A percentile compares a stretch with the other conserved stretches of the same genome.
phyloP scores from a whole-genome alignment of 2,888 invertebrate genomes.

The Nomada goodeniana region DNA sequence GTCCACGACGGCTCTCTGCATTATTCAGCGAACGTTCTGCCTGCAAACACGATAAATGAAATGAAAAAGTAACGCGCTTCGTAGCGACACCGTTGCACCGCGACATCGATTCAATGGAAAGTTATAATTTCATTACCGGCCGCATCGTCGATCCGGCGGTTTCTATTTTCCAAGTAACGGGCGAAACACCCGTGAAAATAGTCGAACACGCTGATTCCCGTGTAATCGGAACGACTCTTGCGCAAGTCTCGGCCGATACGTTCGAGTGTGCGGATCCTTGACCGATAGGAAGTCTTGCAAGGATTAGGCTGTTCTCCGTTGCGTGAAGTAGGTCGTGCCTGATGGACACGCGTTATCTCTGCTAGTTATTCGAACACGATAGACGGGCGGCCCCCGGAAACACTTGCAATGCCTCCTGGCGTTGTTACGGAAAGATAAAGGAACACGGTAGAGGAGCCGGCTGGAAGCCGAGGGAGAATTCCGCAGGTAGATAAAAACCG shows the following conservation, averaged over 20 bases:
- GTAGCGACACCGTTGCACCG: too few relatives aligned
- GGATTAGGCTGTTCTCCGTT: slow-evolving; percentile 27
- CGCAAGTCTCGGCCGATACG: slow-evolving; percentile 13
- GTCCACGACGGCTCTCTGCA: too few relatives aligned
- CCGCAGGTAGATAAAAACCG: slow-evolving; percentile 35
- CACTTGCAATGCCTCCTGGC: slow-evolving; percentile 12
- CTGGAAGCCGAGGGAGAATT: slow-evolving; percentile 4
- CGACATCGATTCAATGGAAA: too few relatives aligned
- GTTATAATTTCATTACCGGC: too few relatives aligned
- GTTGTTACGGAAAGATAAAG: slow-evolving; percentile 21
- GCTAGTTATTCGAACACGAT: slow-evolving; percentile 30
- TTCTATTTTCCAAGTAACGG: too few relatives aligned
- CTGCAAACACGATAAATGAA: too few relatives aligned
- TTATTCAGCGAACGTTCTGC: too few relatives aligned
- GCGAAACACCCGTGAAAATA: background rate
- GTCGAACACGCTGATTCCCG: background rate
- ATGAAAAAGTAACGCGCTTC: too few relatives aligned
- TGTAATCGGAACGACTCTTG: background rate
- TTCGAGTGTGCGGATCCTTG: slow-evolving; percentile 9
- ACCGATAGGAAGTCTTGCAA: slow-evolving; percentile 20
- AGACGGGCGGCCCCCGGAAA: slow-evolving; percentile 26
- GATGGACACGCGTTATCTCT: slow-evolving; percentile 43
- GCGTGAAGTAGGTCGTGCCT: slow-evolving; percentile 43
- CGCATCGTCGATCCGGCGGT: too few relatives aligned
- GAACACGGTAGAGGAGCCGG: slow-evolving; percentile 9